Base-by-base conservation (phyloP, 2,888 invertebrate species). In the Drosophila kokeensis region DNA sequence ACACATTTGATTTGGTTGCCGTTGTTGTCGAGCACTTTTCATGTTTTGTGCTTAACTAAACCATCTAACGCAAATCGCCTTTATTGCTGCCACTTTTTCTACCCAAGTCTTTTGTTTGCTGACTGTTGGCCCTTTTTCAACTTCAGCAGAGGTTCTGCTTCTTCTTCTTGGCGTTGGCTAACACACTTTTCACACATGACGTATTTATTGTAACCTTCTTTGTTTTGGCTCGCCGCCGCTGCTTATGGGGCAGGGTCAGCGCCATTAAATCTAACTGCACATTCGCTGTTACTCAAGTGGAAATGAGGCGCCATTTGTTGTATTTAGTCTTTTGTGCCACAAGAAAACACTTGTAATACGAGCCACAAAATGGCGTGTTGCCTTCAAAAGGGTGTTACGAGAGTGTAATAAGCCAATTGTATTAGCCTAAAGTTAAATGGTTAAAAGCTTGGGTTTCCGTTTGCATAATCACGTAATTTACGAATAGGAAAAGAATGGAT, bases 1-100 rank as follows among this genome's bases (percentile, higher is more conserved):
- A 84, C 84, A 84, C 85, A 84, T 84, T 85, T 79, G 85, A 85
- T 87, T 87, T 87, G 78, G 70, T 70, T 78, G 87, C 82, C 73
- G 62, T 77, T 73, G 76, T 71, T 76, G 54, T 64, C 63, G 64
- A 76, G 36, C 77, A 75, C 64, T 83, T 86, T 80, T 59, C 66
- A 60, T 69, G 68, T 74, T 64, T 67, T 71, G 59, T 66, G 65
- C 64, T 78, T 87, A 81, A 74, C 64, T 83, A 73, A 75, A 76
- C 71, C 34, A 2, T 45, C 70, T 62, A 86, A 87, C 81, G 88
- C 85, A 86, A 86, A 86, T 87, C 88, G 81, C 53, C 72, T 72
- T 85, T 81, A 79, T 84, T 85, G 74, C 71, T 72, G 78, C 74
- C 78, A 78, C 67, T 78, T 81, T 69, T 82, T 76, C 59, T 40